A percentile compares a stretch with the other conserved stretches of the same genome.
Conservation (phyloP, 2,113 vertebrate species). For the Heptranchias perlo region DNA sequence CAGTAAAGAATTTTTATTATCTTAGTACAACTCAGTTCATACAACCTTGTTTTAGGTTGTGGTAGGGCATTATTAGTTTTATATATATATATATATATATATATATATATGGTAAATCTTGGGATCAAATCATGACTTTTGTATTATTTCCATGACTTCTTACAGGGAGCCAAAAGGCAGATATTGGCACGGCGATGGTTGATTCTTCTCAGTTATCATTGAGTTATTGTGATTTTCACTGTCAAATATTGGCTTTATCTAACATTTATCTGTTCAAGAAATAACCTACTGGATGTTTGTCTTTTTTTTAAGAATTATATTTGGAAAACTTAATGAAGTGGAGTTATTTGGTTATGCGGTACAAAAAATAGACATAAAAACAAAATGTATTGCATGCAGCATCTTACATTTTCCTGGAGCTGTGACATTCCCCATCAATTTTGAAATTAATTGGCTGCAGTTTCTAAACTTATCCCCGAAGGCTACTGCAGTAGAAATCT, state of each 20-base stretch:
- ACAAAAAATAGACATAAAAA: neutral
- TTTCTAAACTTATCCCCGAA: slow-evolving; percentile 3
- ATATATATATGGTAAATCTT: neutral
- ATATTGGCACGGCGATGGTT: neutral
- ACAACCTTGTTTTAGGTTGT: neutral
- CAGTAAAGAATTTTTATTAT: neutral
- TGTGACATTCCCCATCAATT: neutral
- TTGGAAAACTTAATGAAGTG: slow-evolving; percentile 25
- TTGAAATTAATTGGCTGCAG: slow-evolving; percentile 4
- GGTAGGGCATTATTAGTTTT: neutral
- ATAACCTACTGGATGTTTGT: neutral
- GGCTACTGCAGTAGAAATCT: neutral
- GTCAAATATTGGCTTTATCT: neutral
- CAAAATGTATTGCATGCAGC: neutral
- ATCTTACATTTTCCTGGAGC: neutral
- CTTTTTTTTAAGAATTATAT: neutral
- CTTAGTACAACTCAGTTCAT: neutral
- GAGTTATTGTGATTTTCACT: neutral
- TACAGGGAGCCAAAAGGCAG: neutral
- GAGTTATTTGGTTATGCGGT: neutral
- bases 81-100: no score
- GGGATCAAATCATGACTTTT: neutral
- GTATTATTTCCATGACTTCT: neutral
- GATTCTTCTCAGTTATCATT: neutral
- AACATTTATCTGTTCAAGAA: neutral